Evolutionary conservation across 53 echinoderm and acorn worm genomes (phyloP).

Genomic region (Crossaster papposus): DNA sequence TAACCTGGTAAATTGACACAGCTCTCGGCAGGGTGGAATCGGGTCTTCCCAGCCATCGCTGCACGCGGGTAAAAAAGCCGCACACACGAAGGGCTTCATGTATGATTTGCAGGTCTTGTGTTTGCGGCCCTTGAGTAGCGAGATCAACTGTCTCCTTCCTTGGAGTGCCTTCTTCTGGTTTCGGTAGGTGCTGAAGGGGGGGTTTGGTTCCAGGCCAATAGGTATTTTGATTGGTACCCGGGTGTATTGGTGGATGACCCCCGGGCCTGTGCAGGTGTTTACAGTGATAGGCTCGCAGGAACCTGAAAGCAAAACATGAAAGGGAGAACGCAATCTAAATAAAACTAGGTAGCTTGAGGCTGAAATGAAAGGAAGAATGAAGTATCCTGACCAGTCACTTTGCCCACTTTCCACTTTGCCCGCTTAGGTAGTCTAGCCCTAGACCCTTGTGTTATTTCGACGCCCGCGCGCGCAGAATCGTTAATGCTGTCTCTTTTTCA

Average conservation of each 20-base stretch:
- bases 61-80: constrained; percentile 17
- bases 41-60: background rate
- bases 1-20: constrained; percentile 1
- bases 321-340: too few species aligned
- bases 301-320: background rate
- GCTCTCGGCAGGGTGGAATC: constrained; percentile 16
- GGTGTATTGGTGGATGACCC: constrained; percentile 23
- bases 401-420: too few species aligned
- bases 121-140: background rate
- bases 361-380: too few species aligned
- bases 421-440: too few species aligned
- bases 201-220: background rate
- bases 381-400: too few species aligned
- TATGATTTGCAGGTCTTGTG: background rate
- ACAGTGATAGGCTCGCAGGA: constrained; percentile 12
- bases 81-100: constrained; percentile 35
- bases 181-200: background rate
- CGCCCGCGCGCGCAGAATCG: too few species aligned
- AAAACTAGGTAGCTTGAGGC: too few species aligned
- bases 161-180: constrained; percentile 17
- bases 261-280: background rate
- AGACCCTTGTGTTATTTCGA: too few species aligned
- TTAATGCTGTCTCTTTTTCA: too few species aligned
- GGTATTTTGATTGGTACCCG: constrained; percentile 1
- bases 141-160: background rate